Evolutionary conservation across 1,140 invertebrate genomes (phyloP), one percentile per base, ranked within the genome.

Genomic region (Colletes gigas): DNA sequence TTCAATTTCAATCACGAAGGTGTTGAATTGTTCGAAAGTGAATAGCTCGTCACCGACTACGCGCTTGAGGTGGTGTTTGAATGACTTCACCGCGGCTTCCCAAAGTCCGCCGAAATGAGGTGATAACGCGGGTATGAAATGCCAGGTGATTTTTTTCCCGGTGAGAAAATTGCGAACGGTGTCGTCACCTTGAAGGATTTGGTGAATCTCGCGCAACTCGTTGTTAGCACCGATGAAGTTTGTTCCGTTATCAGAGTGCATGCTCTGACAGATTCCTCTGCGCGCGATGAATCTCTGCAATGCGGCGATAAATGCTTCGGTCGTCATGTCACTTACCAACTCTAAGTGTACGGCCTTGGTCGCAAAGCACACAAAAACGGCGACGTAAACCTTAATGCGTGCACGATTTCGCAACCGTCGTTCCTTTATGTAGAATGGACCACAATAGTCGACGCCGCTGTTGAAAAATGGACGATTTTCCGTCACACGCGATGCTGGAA

Each of bases 171-270:
- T 21, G 10, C 9, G 9, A 1, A 63, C 4, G 30, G 4, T 63
- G 30, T 41, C 60, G 39, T 17, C 30, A 30, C 30, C 30, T 30
- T 30, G 30, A 9, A 67, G 6, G 5, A 19, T 3, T 67, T 19
- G 4, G 1, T 21, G 44, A 19, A 52, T 15, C 14, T 30, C 30
- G 30, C 1, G 19, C 4, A 78, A 7, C 39, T 54, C 66, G 6
- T 68, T 47, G 2, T 63, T 41, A 0, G 76, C 67, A 12, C 76
- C 47, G 0, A 63, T 19, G 15, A 70, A 70, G 6, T 57, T 76
- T 4, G 9, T 67, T 0, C 52, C 63, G 9, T 76, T 76, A 6
- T 76, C 63, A 0, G 74, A 76, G 14, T 67, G 67, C 0, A 76
- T 30, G 4, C 59, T 15, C 0, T 7, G 9, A 10, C 41, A 9